Base-by-base conservation (phyloP, 1,140 invertebrate genomes). In the Daktulosphaira vitifoliae region DNA sequence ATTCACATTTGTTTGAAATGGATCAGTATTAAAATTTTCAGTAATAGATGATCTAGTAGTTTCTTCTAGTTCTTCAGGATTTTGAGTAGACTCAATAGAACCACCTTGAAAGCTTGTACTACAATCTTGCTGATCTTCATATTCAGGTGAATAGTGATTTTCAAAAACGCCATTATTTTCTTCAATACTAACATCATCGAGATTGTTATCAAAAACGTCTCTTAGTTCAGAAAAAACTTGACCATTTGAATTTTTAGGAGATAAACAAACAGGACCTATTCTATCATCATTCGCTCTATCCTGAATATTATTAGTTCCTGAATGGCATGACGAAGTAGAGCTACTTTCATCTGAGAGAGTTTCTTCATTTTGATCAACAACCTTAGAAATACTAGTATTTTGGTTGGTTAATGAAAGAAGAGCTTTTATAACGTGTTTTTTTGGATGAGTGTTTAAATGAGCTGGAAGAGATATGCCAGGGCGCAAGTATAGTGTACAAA, bases 381-480 rank as follows among this genome's bases (percentile, higher is more conserved):
- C 16, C 26, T 53, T 48, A 8, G 49, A 26, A 7, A 42, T 15
- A 25, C 15, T 22, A 3, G 49, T 15, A 15, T 20, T 25, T 48
- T 65, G 56, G 29, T 65, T 65, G 18, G 38, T 51, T 20, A 52
- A 9, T 69, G 80, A 77, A 29, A 85, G 81, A 48, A 90, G 75
- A n/a, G 88, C 88, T 71, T 85, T 85, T 68, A 90, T 90, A 25
- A 91, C 86, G 73, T 89, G 86, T 71, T 89, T 87, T 73, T 90
- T 90, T 22, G 88, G 87, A 78, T 90, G 88, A 7, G 86, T 89
- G 71, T 87, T 82, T 72, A 91, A 79, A 75, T 90, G 88, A 67
- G 81, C 81, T 70, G 87, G 83, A 66, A 90, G 75, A 59, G 84
- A 84, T 76, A 90, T 90, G 29, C 87, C 88, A 75, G 86, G 86